These are phyloP conservation scores for Apoda limacodes DNA, from an alignment of 2,888 invertebrate genomes.

Conservation along the genomic window DNA sequence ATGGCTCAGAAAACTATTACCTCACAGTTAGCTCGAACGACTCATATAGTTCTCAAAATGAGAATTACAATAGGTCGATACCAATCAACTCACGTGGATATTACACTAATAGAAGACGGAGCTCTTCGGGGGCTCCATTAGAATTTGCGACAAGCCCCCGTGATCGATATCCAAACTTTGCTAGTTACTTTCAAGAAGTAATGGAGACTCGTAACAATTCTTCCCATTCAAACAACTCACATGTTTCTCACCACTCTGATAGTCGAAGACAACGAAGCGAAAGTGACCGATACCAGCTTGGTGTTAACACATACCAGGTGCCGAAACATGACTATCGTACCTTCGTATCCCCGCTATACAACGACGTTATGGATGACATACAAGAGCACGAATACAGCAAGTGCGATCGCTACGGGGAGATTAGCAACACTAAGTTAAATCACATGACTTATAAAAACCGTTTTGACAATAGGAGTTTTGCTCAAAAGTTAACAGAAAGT, in stretches of 20 bases:
- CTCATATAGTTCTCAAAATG: conserved; percentile 30
- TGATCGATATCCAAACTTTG: conserved; percentile 53
- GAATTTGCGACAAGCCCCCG: conserved; percentile 55
- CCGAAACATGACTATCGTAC: conserved; percentile 54
- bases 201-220: conserved; percentile 36
- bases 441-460: conserved; percentile 34
- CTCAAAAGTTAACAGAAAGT: conserved; percentile 48
- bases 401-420: conserved; percentile 61
- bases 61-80: conserved; percentile 30
- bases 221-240: conserved; percentile 29
- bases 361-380: conserved; percentile 60
- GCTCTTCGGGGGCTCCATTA: conserved; percentile 34
- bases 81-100: conserved; percentile 40
- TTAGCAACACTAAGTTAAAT: conserved; percentile 43
- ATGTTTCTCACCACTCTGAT: conserved; percentile 39
- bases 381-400: conserved; percentile 61
- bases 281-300: conserved; percentile 40
- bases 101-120: conserved; percentile 37
- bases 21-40: conserved; percentile 38
- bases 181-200: conserved; percentile 55
- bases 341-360: conserved; percentile 51
- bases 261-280: conserved; percentile 37
- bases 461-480: conserved; percentile 55
- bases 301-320: conserved; percentile 37
- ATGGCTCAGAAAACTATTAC: conserved; percentile 60